Percentiles rank a stretch among this genome's conserved stretches.
Evolutionary conservation across 2,797 vertebrate genomes (phyloP).

Genomic region (Furcifer pardalis): DNA sequence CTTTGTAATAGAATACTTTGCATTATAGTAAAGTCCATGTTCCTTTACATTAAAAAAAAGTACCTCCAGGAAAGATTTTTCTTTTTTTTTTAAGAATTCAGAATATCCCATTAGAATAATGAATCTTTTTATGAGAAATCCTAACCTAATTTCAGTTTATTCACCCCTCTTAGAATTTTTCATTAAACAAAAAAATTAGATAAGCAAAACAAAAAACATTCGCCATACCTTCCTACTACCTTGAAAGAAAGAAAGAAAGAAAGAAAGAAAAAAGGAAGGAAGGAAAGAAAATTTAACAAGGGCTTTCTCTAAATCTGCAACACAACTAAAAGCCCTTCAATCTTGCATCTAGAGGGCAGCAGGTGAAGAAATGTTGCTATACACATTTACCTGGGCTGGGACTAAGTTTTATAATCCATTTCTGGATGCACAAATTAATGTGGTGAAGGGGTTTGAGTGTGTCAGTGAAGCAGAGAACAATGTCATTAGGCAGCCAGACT

Average conservation of each 20-base stretch:
- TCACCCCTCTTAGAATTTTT: constrained; percentile 47
- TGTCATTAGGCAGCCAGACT: too few species aligned
- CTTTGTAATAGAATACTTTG: constrained; percentile 77
- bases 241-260: not conserved
- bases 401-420: not conserved
- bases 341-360: not conserved
- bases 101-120: constrained; percentile 62
- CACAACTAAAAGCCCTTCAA: not conserved
- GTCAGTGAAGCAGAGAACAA: too few species aligned
- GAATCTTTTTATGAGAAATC: constrained; percentile 44
- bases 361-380: not conserved
- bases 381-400: not conserved
- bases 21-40: constrained; percentile 70
- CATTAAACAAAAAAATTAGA: not conserved
- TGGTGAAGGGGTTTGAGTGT: too few species aligned
- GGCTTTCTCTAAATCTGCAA: too few species aligned
- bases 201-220: not conserved
- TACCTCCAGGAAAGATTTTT: constrained; percentile 56
- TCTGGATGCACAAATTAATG: too few species aligned
- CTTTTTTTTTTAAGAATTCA: constrained; percentile 51
- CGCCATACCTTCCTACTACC: not conserved
- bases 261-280: too few species aligned
- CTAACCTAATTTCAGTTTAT: constrained; percentile 14
- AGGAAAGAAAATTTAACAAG: too few species aligned
- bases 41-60: constrained; percentile 65